Percentiles rank a stretch among this genome's conserved stretches.
Evolutionary conservation across 2,113 vertebrate species (phyloP).

Genomic region (Cyprinus carpio): DNA sequence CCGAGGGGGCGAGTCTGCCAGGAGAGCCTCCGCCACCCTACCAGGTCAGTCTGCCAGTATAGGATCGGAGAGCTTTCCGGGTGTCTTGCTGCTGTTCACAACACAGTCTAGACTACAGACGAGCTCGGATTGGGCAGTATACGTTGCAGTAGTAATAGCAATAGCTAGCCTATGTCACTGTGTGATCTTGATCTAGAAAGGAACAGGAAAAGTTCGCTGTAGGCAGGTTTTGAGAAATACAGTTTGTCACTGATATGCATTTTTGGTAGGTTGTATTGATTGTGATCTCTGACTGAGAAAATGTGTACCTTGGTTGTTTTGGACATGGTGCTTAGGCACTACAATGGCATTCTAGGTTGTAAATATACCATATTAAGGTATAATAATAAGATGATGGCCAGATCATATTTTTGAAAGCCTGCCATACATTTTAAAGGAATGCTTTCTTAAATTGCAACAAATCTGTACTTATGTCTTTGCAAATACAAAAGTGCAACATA

Average conservation of each 20-base stretch:
- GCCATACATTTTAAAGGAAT: neutral
- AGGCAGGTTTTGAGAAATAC: neutral
- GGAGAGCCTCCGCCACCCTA: slow-evolving; percentile 78
- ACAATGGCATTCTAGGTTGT: neutral
- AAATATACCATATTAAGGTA: neutral
- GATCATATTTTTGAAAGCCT: neutral
- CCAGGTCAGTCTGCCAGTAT: too few species aligned
- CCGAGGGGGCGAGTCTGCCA: slow-evolving; percentile 80
- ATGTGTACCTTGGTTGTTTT: neutral
- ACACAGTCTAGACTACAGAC: neutral
- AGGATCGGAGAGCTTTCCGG: too few species aligned
- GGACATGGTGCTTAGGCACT: neutral
- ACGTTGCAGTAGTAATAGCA: neutral
- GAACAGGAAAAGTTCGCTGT: slow-evolving; percentile 7
- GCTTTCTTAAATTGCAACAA: neutral
- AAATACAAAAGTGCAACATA: neutral
- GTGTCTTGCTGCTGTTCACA: neutral
- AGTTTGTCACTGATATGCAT: neutral
- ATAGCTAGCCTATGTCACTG: too few species aligned
- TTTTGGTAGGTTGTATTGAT: neutral
- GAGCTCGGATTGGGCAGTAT: neutral
- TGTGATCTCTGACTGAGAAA: neutral
- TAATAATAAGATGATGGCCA: neutral
- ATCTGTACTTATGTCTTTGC: neutral
- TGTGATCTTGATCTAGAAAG: neutral